Evolutionary conservation across 2,888 invertebrate genomes (phyloP).

Genomic region (Helicoverpa assulta): DNA sequence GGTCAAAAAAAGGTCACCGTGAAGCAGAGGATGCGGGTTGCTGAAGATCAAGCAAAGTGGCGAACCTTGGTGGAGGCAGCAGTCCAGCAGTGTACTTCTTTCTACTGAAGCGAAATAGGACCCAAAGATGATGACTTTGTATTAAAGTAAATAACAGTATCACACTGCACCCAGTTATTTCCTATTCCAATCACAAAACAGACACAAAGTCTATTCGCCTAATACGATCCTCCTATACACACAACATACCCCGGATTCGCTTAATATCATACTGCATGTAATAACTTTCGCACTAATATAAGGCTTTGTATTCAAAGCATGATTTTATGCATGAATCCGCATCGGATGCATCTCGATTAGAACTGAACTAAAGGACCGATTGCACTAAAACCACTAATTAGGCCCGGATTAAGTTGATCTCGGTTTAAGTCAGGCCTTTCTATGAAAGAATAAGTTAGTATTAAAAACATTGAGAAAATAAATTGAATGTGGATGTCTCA

Average conservation of each 20-base stretch:
- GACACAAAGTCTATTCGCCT: neutral
- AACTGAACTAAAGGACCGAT: neutral
- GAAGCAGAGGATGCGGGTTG: too few relatives aligned
- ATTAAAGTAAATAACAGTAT: neutral
- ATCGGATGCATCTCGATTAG: neutral
- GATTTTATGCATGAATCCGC: slow-evolving; percentile 40
- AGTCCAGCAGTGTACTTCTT: too few relatives aligned
- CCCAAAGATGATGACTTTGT: neutral
- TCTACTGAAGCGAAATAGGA: too few relatives aligned
- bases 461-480: too few relatives aligned
- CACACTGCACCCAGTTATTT: neutral
- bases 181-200: neutral
- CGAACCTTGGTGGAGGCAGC: too few relatives aligned
- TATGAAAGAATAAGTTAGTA: too few relatives aligned
- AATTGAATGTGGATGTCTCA: too few relatives aligned
- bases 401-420: neutral
- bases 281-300: slow-evolving; percentile 1
- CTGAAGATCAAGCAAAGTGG: too few relatives aligned
- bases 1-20: too few relatives aligned
- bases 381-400: neutral
- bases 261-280: neutral
- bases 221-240: too few relatives aligned
- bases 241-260: too few relatives aligned
- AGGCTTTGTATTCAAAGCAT: slow-evolving; percentile 17
- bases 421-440: neutral